Conservation (phyloP, 2,888 invertebrate species). For the Hemicrepidius hirtus region DNA sequence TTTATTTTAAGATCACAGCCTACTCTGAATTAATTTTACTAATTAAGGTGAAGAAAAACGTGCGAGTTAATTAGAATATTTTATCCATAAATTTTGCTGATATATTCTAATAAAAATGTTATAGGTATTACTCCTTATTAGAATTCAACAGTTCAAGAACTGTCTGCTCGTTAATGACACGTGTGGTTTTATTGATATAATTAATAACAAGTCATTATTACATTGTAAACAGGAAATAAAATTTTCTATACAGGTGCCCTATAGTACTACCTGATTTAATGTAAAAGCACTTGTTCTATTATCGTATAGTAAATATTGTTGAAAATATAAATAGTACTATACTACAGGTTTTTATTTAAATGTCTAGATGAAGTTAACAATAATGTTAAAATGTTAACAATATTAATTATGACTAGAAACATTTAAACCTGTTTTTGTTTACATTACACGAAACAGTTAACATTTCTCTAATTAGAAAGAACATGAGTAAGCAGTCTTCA, state of each 20-base stretch:
- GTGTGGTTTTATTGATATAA: constrained; percentile 7
- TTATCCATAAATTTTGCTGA: not conserved
- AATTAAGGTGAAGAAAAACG: not conserved
- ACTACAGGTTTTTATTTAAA: no score
- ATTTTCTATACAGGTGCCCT: not conserved
- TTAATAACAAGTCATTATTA: constrained; percentile 4
- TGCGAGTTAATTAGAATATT: constrained; percentile 9
- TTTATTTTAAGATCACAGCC: no score
- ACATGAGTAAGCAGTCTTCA: no score
- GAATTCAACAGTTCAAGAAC: constrained; percentile 15
- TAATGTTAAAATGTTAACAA: no score
- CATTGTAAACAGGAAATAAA: constrained; percentile 14
- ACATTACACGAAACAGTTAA: no score
- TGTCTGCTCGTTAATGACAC: constrained; percentile 9
- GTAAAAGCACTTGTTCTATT: not conserved
- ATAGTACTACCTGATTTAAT: not conserved
- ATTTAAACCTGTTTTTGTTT: no score
- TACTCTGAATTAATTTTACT: no score
- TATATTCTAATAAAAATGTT: constrained; percentile 6
- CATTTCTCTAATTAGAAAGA: no score
- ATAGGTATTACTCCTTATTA: not conserved
- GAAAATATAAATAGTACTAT: not conserved
- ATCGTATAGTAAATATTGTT: not conserved
- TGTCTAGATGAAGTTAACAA: no score
- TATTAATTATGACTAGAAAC: no score